Conservation (phyloP, 2,113 vertebrate species). For the Pipra filicauda region DNA sequence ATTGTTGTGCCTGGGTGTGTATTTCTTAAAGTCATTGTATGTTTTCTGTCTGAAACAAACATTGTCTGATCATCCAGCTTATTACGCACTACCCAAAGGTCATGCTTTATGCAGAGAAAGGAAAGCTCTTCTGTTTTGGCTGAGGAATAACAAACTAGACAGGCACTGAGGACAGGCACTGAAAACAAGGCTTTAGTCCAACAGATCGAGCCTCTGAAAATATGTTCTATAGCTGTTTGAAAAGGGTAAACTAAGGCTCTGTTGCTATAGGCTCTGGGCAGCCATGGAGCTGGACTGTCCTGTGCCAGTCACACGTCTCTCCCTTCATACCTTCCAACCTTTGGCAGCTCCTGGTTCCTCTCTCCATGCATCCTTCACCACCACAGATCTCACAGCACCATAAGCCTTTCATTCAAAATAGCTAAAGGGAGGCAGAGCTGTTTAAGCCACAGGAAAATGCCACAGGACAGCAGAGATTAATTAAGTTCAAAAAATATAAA, state of each 20-base stretch:
- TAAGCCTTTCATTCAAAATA: neutral
- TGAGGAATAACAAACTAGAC: neutral
- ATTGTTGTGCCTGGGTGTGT: constrained; percentile 49
- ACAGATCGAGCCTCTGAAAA: neutral
- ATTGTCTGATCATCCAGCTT: constrained; percentile 34
- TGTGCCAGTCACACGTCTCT: neutral
- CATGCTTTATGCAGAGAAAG: constrained; percentile 20
- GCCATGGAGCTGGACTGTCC: neutral
- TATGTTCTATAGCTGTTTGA: neutral
- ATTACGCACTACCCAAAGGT: constrained; percentile 46
- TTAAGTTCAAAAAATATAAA: neutral
- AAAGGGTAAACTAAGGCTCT: neutral
- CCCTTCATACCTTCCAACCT: neutral
- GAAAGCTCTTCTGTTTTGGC: constrained; percentile 1
- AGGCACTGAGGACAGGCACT: neutral
- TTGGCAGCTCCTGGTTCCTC: neutral
- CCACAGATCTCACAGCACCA: neutral
- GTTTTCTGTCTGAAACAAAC: constrained; percentile 54
- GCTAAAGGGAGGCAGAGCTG: neutral
- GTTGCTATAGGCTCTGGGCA: neutral
- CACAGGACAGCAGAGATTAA: neutral
- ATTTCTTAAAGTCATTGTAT: constrained; percentile 44
- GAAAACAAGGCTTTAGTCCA: neutral
- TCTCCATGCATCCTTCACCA: neutral
- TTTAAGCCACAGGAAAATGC: neutral